A percentile compares a stretch with the other conserved stretches of the same genome.
These are phyloP conservation scores for Urechis unicinctus DNA, from an alignment of 2,888 invertebrate species.

Conservation along the genomic window DNA sequence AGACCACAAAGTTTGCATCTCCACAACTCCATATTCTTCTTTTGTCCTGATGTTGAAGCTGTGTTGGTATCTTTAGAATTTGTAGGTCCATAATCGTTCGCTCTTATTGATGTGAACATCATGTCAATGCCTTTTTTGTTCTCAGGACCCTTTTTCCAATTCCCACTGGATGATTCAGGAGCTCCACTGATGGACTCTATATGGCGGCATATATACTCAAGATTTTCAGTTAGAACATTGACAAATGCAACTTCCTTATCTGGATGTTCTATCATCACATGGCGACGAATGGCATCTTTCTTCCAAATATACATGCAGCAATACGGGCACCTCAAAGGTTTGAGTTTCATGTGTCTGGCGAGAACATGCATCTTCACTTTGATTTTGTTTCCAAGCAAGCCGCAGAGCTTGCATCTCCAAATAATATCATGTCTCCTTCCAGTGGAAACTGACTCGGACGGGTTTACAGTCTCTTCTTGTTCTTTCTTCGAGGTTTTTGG, in stretches of 20 bases:
- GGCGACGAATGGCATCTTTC: constrained; percentile 6
- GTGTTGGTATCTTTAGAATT: not conserved
- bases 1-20: constrained; percentile 11
- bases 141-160: not conserved
- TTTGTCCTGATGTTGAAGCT: not conserved
- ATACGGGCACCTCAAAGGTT: constrained; percentile 14
- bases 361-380: constrained; percentile 14
- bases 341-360: constrained; percentile 11
- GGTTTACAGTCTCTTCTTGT: not conserved
- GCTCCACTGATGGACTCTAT: constrained; percentile 4
- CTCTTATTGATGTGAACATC: not conserved
- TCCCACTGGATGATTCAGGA: not conserved
- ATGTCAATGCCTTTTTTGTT: not conserved
- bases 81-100: not conserved
- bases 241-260: constrained; percentile 7
- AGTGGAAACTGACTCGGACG: not conserved
- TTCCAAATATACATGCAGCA: constrained; percentile 11
- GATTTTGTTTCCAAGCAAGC: constrained; percentile 5
- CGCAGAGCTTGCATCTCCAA: constrained; percentile 9
- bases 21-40: constrained; percentile 3
- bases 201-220: constrained; percentile 6
- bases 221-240: constrained; percentile 12
- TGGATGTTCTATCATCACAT: constrained; percentile 13
- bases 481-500: not conserved
- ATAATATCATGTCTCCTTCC: not conserved